phyloP scores from a whole-genome alignment of 2,113 vertebrate species.

The Aegotheles bennettii region DNA sequence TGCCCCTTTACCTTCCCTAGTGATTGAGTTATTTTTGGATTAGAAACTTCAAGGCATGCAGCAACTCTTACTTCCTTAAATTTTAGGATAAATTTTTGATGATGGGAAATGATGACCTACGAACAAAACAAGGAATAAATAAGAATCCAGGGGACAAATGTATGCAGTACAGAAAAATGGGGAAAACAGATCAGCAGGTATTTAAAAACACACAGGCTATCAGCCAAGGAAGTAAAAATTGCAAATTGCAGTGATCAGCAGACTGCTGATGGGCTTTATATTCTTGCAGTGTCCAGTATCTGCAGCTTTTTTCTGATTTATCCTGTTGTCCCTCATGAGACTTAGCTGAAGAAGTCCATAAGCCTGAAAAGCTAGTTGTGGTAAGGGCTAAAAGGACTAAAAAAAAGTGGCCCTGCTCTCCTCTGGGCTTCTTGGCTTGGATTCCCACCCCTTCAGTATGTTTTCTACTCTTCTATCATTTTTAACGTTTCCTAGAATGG shows the following conservation, averaged over 20 bases:
- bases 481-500: neutral
- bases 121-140: neutral
- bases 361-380: neutral
- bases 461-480: neutral
- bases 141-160: neutral
- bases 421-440: neutral
- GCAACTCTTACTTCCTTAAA: neutral
- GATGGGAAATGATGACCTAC: neutral
- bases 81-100: neutral
- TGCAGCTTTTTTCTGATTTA: neutral
- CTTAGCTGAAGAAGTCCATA: neutral
- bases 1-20: neutral
- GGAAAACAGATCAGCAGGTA: neutral
- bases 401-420: neutral
- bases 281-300: neutral
- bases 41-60: neutral
- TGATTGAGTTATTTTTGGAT: neutral
- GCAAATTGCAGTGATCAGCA: neutral
- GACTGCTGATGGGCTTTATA: neutral
- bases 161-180: neutral
- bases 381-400: neutral
- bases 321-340: neutral
- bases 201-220: neutral
- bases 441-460: neutral
- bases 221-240: neutral